A percentile compares a stretch with the other conserved stretches of the same genome.
Evolutionary conservation across 2,888 invertebrate species (phyloP).

Genomic region (Apotomis capreana): DNA sequence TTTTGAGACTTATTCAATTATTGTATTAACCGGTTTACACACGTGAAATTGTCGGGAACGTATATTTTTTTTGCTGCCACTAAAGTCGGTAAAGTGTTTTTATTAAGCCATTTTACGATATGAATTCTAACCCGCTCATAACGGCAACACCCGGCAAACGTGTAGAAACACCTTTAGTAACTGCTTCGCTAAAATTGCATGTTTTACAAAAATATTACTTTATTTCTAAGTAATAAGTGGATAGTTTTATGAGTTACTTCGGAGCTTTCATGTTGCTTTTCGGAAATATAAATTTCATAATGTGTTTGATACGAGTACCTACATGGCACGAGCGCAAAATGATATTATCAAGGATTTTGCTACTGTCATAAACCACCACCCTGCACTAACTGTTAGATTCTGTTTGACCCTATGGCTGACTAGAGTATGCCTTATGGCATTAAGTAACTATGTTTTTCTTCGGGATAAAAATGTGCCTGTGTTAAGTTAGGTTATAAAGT

Average conservation of each 20-base stretch:
- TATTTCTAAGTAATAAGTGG: constrained; percentile 37
- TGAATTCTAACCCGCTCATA: neutral
- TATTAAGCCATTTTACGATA: too few species aligned
- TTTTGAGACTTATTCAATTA: too few species aligned
- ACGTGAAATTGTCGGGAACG: too few species aligned
- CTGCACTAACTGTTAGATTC: too few species aligned
- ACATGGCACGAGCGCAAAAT: constrained; percentile 9
- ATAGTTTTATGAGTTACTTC: constrained; percentile 34
- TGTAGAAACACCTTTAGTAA: constrained; percentile 8
- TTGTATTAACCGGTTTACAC: too few species aligned
- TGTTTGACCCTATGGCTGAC: too few species aligned
- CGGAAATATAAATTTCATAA: constrained; percentile 31
- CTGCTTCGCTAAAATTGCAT: constrained; percentile 38
- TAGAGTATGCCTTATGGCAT: too few species aligned
- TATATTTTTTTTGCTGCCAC: too few species aligned
- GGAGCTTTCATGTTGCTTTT: constrained; percentile 23
- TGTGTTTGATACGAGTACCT: constrained; percentile 23
- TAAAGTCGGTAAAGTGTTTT: too few species aligned
- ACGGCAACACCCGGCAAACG: neutral
- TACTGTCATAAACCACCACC: neutral
- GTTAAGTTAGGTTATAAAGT: too few species aligned
- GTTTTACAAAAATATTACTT: constrained; percentile 42
- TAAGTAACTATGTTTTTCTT: too few species aligned
- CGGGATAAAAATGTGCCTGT: too few species aligned
- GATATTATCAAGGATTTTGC: constrained; percentile 7